Conservation (phyloP, 2,797 vertebrate species). For the Poeciliopsis paucimaculata region DNA sequence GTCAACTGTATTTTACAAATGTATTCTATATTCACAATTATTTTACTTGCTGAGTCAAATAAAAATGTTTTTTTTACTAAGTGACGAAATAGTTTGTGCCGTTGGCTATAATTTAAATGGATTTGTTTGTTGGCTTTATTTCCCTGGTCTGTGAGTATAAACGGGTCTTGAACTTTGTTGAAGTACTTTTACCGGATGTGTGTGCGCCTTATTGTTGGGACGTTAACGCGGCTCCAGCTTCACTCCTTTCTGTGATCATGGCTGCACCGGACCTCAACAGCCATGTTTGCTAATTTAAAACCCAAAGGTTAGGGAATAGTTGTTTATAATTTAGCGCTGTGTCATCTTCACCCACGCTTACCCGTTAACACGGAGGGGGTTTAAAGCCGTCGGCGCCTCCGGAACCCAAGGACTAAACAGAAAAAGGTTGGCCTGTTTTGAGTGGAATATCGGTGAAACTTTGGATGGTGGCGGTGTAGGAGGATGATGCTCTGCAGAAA, state of each 20-base stretch:
- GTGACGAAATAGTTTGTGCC: not conserved
- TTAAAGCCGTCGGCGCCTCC: constrained; percentile 59
- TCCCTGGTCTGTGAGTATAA: not conserved
- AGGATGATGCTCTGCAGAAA: constrained; percentile 75
- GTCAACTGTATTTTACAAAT: not conserved
- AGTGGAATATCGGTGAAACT: constrained; percentile 74
- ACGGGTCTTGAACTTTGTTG: constrained; percentile 25
- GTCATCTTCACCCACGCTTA: constrained; percentile 59
- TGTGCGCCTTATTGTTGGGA: constrained; percentile 24
- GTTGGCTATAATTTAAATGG: not conserved
- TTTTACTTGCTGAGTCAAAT: not conserved
- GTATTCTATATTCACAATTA: not conserved
- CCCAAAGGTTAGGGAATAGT: constrained; percentile 81
- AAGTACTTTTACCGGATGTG: constrained; percentile 66
- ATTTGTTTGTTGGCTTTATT: not conserved
- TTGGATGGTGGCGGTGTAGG: constrained; percentile 72
- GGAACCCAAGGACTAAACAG: constrained; percentile 58
- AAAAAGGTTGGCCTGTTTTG: constrained; percentile 74
- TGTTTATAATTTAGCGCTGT: constrained; percentile 80
- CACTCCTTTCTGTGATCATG: constrained; percentile 83
- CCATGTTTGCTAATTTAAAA: constrained; percentile 88
- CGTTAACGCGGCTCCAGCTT: constrained; percentile 41
- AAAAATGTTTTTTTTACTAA: not conserved
- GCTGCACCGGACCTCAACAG: constrained; percentile 83
- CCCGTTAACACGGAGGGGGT: constrained; percentile 52